Percentiles rank a stretch among this genome's conserved stretches.
Conservation (phyloP, 2,113 vertebrate genomes). For the Laticauda colubrina region DNA sequence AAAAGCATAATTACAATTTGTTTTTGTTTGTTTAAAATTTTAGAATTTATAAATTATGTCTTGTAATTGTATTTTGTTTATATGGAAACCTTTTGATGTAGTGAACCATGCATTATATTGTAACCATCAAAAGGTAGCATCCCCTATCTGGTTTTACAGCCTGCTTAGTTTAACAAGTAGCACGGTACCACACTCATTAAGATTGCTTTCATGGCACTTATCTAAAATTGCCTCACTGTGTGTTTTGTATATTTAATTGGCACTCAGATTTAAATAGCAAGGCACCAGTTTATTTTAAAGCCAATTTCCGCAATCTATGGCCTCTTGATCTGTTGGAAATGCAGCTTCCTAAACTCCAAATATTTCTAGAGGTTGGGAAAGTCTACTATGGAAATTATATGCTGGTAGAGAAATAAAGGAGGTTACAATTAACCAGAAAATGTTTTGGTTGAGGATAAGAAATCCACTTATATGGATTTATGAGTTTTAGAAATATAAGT, state of each 20-base stretch:
- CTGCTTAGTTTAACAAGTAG: not conserved
- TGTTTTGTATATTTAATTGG: not conserved
- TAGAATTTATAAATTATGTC: not conserved
- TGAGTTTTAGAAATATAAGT: not conserved
- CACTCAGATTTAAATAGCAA: not conserved
- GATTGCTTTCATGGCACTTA: not conserved
- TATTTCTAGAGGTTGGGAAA: not conserved
- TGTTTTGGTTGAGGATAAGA: not conserved
- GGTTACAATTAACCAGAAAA: not conserved
- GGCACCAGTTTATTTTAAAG: not conserved
- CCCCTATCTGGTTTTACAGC: not conserved
- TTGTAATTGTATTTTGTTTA: not conserved
- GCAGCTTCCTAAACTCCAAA: not conserved
- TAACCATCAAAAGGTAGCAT: not conserved
- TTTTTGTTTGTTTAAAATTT: not conserved
- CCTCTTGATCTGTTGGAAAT: not conserved
- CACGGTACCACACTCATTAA: not conserved
- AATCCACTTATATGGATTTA: not conserved
- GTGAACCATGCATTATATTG: not conserved
- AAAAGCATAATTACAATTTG: not conserved
- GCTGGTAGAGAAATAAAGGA: not conserved
- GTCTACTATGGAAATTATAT: not conserved
- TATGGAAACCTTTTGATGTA: not conserved
- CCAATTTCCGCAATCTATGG: not conserved
- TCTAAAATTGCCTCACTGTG: not conserved